Evolutionary conservation across 2,888 invertebrate genomes (phyloP).

Genomic region (Apoderus coryli): DNA sequence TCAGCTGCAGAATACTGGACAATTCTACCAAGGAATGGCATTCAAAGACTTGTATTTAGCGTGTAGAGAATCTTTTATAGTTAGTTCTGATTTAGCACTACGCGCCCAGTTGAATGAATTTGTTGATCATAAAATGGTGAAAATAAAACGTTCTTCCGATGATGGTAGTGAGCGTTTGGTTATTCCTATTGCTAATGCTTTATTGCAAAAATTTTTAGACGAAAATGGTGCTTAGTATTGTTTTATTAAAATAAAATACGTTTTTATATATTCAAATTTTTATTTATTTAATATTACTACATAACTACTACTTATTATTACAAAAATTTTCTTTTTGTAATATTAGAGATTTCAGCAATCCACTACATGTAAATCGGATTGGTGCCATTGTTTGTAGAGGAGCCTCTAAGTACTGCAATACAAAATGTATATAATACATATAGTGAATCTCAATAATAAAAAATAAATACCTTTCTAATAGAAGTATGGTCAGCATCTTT

Average conservation of each 20-base stretch:
- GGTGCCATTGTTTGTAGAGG: constrained; percentile 30
- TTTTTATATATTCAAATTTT: no score
- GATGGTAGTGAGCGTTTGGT: constrained; percentile 72
- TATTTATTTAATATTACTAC: no score
- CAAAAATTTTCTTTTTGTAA: constrained; percentile 21
- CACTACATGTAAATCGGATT: constrained; percentile 24
- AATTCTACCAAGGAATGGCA: constrained; percentile 69
- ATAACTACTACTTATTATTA: no score
- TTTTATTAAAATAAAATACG: no score
- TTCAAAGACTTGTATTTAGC: constrained; percentile 77
- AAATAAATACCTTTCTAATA: constrained; percentile 22
- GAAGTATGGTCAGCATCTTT: constrained; percentile 20
- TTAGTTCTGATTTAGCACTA: constrained; percentile 82
- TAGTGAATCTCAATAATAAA: constrained; percentile 6
- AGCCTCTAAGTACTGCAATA: constrained; percentile 27
- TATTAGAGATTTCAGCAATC: constrained; percentile 25
- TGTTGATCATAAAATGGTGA: constrained; percentile 84
- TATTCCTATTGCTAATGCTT: constrained; percentile 59
- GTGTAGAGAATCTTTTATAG: constrained; percentile 79
- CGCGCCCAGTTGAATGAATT: constrained; percentile 90
- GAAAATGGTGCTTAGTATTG: no score
- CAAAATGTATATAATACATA: constrained; percentile 11
- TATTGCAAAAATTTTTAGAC: constrained; percentile 67
- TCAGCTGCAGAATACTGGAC: constrained; percentile 61
- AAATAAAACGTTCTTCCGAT: constrained; percentile 61